These are phyloP conservation scores for Altica lythri DNA, from an alignment of 2,888 invertebrate genomes.

Conservation along the genomic window DNA sequence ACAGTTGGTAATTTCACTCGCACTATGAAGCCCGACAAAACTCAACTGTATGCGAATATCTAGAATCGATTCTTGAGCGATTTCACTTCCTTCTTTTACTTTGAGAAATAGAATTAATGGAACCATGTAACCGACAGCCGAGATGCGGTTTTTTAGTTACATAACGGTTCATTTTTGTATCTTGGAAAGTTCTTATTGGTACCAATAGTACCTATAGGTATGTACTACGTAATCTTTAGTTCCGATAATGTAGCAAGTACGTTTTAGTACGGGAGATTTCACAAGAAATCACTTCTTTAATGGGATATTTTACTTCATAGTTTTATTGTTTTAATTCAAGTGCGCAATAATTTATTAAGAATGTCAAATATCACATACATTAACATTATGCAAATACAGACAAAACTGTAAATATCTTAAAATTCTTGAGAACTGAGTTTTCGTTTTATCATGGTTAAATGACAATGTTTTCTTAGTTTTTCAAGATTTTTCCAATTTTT, in stretches of 20 bases:
- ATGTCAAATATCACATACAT: too few relatives aligned
- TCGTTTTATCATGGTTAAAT: too few relatives aligned
- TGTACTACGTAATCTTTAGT: slow-evolving; percentile 1
- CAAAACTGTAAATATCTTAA: too few relatives aligned
- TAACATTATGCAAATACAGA: too few relatives aligned
- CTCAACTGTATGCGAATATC: slow-evolving; percentile 6
- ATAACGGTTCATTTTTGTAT: slow-evolving; percentile 8
- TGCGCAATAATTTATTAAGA: too few relatives aligned
- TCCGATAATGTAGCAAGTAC: neutral
- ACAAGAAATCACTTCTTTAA: too few relatives aligned
- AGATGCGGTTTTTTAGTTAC: slow-evolving; percentile 2
- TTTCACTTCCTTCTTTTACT: slow-evolving; percentile 29
- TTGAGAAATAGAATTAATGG: slow-evolving; percentile 12
- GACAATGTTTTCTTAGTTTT: too few relatives aligned
- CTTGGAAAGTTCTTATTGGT: slow-evolving; percentile 3
- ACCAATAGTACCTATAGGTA: neutral
- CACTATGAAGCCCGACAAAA: slow-evolving; percentile 10
- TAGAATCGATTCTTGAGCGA: slow-evolving; percentile 7
- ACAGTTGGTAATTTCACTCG: slow-evolving; percentile 16
- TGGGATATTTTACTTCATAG: too few relatives aligned
- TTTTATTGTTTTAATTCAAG: too few relatives aligned
- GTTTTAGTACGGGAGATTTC: neutral
- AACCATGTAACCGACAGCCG: slow-evolving; percentile 6
- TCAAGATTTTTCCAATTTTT: too few relatives aligned
- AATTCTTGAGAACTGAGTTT: too few relatives aligned